Evolutionary conservation across 1,140 invertebrate species (phyloP).

Genomic region (Parasteatoda tepidariorum): DNA sequence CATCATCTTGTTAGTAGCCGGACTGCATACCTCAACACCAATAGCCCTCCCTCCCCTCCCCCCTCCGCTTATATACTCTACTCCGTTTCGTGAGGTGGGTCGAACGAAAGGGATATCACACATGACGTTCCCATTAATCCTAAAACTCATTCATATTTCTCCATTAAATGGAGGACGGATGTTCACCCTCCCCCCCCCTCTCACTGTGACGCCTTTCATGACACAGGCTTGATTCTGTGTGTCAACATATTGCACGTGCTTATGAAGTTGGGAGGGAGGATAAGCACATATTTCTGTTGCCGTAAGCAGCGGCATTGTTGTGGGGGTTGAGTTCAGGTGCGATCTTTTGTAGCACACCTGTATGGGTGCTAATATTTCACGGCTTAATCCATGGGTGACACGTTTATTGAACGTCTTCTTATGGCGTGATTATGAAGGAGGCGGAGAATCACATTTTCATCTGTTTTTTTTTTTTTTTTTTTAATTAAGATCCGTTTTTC

Average conservation of each 20-base stretch:
- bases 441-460: not conserved
- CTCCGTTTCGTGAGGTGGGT: not conserved
- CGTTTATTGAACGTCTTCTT: conserved; percentile 38
- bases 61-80: not conserved
- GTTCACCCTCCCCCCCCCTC: not conserved
- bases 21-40: conserved; percentile 54
- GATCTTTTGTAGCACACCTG: conserved; percentile 33
- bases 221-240: conserved; percentile 33
- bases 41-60: not conserved
- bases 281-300: not conserved
- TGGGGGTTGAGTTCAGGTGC: conserved; percentile 17
- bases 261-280: not conserved
- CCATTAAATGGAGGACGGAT: conserved; percentile 11
- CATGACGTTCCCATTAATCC: conserved; percentile 51
- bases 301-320: not conserved
- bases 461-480: not conserved
- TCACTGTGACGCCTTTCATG: conserved; percentile 29
- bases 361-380: conserved; percentile 29
- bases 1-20: conserved; percentile 56
- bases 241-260: conserved; percentile 57
- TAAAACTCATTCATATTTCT: conserved; percentile 53
- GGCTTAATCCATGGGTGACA: conserved; percentile 38
- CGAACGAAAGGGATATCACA: conserved; percentile 12
- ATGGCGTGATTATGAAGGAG: not conserved
- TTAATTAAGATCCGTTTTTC: not conserved